Percentiles rank a stretch among this genome's conserved stretches.
Conservation (phyloP, 1,140 invertebrate genomes). For the Dinothrombium tinctorium region DNA sequence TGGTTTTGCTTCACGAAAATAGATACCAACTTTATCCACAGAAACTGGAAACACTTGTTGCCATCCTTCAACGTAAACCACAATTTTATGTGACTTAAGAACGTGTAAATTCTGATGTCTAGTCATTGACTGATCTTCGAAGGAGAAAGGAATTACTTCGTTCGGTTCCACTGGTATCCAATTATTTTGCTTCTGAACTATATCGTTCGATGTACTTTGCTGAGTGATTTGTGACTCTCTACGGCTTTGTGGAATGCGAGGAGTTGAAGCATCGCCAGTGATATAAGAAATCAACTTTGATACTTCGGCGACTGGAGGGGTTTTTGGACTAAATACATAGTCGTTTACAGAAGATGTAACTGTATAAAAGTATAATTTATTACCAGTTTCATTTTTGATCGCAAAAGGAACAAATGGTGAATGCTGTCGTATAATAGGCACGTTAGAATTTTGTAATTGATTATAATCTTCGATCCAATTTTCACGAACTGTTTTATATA, state of each 20-base stretch:
- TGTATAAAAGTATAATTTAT: constrained; percentile 46
- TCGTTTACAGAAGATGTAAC: neutral
- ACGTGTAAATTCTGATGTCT: constrained; percentile 55
- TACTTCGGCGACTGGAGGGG: neutral
- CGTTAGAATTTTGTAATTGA: neutral
- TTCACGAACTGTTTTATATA: constrained; percentile 39
- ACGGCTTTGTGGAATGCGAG: neutral
- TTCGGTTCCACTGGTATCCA: constrained; percentile 45
- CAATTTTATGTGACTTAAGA: constrained; percentile 51
- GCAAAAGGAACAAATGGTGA: constrained; percentile 79
- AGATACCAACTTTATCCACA: constrained; percentile 80
- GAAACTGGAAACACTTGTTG: constrained; percentile 58
- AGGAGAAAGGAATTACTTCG: constrained; percentile 50
- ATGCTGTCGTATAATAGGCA: constrained; percentile 29
- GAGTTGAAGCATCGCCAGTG: neutral
- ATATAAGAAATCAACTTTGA: neutral
- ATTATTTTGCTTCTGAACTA: neutral
- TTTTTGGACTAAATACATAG: neutral
- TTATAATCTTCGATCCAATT: constrained; percentile 9
- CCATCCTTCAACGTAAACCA: constrained; percentile 73
- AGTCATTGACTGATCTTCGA: constrained; percentile 40
- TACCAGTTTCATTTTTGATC: constrained; percentile 67
- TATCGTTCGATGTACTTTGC: neutral
- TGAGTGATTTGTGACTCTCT: neutral
- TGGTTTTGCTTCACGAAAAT: constrained; percentile 48